phyloP scores from a whole-genome alignment of 2,113 vertebrate species.

The Zosterops hypoxanthus region DNA sequence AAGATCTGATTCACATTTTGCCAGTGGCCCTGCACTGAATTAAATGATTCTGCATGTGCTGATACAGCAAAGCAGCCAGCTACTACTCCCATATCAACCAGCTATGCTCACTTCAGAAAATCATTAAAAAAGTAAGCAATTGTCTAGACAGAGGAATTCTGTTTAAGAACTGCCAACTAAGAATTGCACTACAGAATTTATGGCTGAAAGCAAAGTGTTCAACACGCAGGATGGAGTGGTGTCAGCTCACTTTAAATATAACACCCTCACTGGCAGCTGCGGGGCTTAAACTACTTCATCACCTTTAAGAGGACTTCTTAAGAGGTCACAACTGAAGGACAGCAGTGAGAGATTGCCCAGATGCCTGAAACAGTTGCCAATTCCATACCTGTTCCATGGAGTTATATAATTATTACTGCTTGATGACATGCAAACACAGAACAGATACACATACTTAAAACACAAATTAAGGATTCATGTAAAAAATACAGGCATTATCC shows the following conservation, averaged over 20 bases:
- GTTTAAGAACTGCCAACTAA: not conserved
- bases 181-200: not conserved
- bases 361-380: not conserved
- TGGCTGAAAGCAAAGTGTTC: not conserved
- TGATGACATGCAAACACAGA: not conserved
- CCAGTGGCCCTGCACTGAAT: not conserved
- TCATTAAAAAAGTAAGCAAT: not conserved
- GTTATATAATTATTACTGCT: not conserved
- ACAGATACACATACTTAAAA: not conserved
- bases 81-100: not conserved
- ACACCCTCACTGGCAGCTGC: slow-evolving; percentile 1
- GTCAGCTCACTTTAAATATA: slow-evolving; percentile 24
- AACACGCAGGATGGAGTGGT: not conserved
- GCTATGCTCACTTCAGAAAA: not conserved
- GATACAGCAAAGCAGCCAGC: not conserved
- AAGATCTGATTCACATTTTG: not conserved
- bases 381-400: not conserved
- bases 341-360: not conserved
- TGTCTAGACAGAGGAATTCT: not conserved
- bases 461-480: not conserved
- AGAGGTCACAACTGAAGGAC: not conserved
- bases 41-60: not conserved
- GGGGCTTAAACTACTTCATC: slow-evolving; percentile 2
- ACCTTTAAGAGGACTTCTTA: not conserved
- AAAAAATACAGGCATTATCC: not conserved